Percentiles rank a stretch among this genome's conserved stretches.
These are phyloP conservation scores for Mellilla xanthometata DNA, from an alignment of 2,888 invertebrate genomes.

Conservation along the genomic window DNA sequence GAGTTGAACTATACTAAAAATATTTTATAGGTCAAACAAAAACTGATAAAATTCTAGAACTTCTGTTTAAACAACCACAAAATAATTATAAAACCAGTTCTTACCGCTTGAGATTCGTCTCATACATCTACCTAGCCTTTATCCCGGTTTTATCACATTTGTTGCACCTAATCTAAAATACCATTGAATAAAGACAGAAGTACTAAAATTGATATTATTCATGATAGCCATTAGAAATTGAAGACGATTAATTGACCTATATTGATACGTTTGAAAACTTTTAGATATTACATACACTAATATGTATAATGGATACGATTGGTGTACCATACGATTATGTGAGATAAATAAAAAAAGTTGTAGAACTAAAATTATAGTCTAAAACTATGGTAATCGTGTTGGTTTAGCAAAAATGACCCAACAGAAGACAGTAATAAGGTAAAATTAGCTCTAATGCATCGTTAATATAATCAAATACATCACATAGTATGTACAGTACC, in stretches of 20 bases:
- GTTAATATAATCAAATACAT: no score
- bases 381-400: no score
- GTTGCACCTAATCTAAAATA: conserved; percentile 1
- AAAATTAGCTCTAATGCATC: no score
- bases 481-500: no score
- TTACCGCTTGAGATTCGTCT: conserved; percentile 17
- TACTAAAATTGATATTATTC: conserved; percentile 6
- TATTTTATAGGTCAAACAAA: not conserved
- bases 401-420: no score
- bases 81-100: conserved; percentile 9
- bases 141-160: conserved; percentile 11
- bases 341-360: no score
- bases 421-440: no score
- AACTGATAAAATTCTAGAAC: not conserved
- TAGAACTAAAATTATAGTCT: no score
- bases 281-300: not conserved
- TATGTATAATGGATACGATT: no score
- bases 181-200: conserved; percentile 3
- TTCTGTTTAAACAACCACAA: conserved; percentile 1
- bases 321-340: no score
- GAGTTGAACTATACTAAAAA: no score
- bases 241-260: conserved; percentile 19
- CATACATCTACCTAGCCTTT: conserved; percentile 6
- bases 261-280: conserved; percentile 8
- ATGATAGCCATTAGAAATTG: conserved; percentile 20